Base-by-base conservation (phyloP, 2,888 invertebrate species). In the Acronicta leporina region DNA sequence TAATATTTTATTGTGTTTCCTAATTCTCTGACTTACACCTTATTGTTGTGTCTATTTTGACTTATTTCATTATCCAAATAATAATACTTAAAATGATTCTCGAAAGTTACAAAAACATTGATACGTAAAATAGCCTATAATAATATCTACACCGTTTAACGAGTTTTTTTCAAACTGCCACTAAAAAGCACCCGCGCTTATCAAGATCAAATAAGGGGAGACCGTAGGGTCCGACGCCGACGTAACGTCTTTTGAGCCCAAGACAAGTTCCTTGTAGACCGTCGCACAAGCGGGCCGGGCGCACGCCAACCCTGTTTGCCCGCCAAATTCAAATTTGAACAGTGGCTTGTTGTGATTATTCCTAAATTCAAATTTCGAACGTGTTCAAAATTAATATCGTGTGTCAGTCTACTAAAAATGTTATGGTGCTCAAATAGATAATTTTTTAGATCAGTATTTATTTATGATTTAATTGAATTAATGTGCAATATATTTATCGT, bases 201-300 rank as follows among this genome's bases (percentile, higher is more conserved):
- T 90, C 88, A 84, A 82, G 86, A 82, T 84, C 84, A 87, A 90
- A 88, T 82, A 84, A 86, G 84, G 89, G 91, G 92, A 92, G 85
- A 86, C 83, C 83, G 86, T 88, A 89, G 92, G 93, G 92, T 84
- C 85, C 78, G 79, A 66, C 63, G 57, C 42, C 73, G 51, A 81
- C 85, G 85, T 92, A 94, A 94, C 94, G 94, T 94, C 93, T 94
- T 94, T 94, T 82, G 78, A 84, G 87, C 90, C 89, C 85, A 84
- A 92, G 88, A 73, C 82, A 89, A 94, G 94, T 94, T 92, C 87
- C 91, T 92, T 92, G 82, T 76, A 87, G 91, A 90, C 88, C 88
- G 91, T 85, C 88, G 86, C 86, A 85, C 87, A 89, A 84, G 91
- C 90, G 91, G 88, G 90, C 85, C 85, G 89, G 85, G 80, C 81